Evolutionary conservation across 2,797 vertebrate genomes (phyloP).

Genomic region (Pseudochromis fuscus): DNA sequence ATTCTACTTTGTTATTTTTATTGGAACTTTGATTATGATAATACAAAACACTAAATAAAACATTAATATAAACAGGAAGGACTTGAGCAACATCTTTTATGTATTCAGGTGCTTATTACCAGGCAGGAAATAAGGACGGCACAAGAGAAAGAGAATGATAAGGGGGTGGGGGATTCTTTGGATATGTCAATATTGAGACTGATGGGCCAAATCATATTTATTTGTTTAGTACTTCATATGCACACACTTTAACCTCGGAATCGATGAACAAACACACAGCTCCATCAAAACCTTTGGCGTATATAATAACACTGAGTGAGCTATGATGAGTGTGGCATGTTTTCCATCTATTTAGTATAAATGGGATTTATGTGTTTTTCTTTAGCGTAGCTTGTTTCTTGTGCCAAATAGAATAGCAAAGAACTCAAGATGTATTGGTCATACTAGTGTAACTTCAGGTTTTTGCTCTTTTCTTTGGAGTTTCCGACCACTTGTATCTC

Average conservation of each 20-base stretch:
- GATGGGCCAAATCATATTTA: constrained; percentile 71
- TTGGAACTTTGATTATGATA: constrained; percentile 91
- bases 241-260: constrained; percentile 60
- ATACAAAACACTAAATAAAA: constrained; percentile 90
- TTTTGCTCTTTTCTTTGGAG: no score
- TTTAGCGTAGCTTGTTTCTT: no score
- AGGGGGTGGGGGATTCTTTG: constrained; percentile 44
- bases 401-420: no score
- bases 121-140: constrained; percentile 74
- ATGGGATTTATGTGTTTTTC: not conserved
- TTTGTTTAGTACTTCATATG: constrained; percentile 67
- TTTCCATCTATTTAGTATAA: not conserved
- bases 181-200: constrained; percentile 77
- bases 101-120: constrained; percentile 85
- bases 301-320: constrained; percentile 16
- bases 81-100: constrained; percentile 84
- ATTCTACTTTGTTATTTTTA: constrained; percentile 90
- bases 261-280: constrained; percentile 37
- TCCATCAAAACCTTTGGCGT: constrained; percentile 26
- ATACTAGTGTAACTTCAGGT: no score
- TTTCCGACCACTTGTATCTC: no score
- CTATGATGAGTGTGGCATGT: not conserved
- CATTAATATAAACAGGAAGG: constrained; percentile 88
- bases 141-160: constrained; percentile 43
- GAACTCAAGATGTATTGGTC: no score